Evolutionary conservation across 2,888 invertebrate genomes (phyloP).

Genomic region (Monochamus alternatus): DNA sequence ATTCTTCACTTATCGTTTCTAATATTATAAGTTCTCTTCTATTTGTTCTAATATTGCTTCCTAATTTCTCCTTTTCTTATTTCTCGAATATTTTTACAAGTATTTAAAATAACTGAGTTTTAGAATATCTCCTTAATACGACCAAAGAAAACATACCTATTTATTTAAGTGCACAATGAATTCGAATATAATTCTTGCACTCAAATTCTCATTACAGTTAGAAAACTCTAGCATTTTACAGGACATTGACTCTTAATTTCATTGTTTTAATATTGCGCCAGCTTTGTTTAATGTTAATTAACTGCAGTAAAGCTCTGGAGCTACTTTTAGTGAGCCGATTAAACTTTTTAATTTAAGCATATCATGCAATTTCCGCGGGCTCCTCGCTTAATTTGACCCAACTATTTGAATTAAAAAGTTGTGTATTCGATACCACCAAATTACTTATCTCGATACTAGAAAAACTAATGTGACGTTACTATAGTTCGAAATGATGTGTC

Average conservation of each 20-base stretch:
- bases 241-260: conserved; percentile 16
- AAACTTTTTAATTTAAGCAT: conserved; percentile 21
- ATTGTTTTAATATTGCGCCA: conserved; percentile 22
- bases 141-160: not conserved
- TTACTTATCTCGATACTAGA: not conserved
- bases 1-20: too few relatives aligned
- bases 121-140: too few relatives aligned
- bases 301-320: conserved; percentile 12
- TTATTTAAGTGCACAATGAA: not conserved
- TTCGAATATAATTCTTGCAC: not conserved
- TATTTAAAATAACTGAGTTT: too few relatives aligned
- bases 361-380: conserved; percentile 14
- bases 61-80: too few relatives aligned
- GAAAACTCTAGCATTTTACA: conserved; percentile 4
- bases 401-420: conserved; percentile 7
- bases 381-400: conserved; percentile 6
- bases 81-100: too few relatives aligned
- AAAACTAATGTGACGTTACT: too few relatives aligned
- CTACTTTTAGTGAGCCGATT: conserved; percentile 17
- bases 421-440: not conserved
- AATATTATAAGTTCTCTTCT: too few relatives aligned
- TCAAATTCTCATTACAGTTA: not conserved
- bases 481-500: too few relatives aligned
- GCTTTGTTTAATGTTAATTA: conserved; percentile 19
- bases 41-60: too few relatives aligned